Conservation (phyloP, 2,113 vertebrate species). For the Ochotona curzoniae region DNA sequence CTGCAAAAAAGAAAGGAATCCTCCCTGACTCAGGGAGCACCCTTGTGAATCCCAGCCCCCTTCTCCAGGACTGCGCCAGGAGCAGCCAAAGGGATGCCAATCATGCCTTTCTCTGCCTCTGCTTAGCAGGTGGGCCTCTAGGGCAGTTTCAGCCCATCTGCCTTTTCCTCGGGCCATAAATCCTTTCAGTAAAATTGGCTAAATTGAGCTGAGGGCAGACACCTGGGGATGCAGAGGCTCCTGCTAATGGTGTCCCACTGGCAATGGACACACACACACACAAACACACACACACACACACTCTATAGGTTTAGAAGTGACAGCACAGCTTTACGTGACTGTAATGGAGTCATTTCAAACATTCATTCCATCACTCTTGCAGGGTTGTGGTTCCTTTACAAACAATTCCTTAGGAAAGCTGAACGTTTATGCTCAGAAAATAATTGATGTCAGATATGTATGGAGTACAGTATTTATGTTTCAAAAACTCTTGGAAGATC, state of each 20-base stretch:
- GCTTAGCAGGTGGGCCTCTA: neutral
- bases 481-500: neutral
- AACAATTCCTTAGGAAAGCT: conserved; percentile 23
- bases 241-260: neutral
- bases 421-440: conserved; percentile 2
- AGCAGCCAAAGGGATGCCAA: neutral
- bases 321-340: neutral
- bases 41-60: neutral
- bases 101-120: neutral
- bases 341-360: neutral
- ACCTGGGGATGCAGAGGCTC: neutral
- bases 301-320: neutral
- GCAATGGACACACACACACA: neutral
- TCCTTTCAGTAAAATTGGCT: neutral
- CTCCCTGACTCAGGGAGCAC: neutral
- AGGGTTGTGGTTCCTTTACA: neutral
- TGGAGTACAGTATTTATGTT: neutral
- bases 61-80: neutral
- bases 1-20: neutral
- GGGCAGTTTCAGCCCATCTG: neutral
- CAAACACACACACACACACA: neutral
- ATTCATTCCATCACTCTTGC: neutral
- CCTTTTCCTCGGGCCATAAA: neutral
- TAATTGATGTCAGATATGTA: neutral
- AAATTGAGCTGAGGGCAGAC: conserved; percentile 7